Evolutionary conservation across 2,113 vertebrate genomes (phyloP).

Genomic region (Epinephelus moara): DNA sequence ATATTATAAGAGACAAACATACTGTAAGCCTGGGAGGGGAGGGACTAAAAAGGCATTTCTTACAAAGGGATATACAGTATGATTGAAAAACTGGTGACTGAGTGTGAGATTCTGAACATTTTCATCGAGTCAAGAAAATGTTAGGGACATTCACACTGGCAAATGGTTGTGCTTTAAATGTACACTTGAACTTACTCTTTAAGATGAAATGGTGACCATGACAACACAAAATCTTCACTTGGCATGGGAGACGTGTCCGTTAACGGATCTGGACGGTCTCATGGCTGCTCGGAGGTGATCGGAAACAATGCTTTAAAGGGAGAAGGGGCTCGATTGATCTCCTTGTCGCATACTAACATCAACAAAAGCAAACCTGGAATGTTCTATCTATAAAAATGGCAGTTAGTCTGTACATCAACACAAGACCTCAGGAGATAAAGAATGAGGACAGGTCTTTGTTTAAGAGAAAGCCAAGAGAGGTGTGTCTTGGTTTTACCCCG

Average conservation of each 20-base stretch:
- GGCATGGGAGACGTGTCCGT: conserved; percentile 28
- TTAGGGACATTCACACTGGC: conserved; percentile 32
- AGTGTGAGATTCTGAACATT: conserved; percentile 56
- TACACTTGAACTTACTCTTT: conserved; percentile 18
- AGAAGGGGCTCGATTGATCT: conserved; percentile 52
- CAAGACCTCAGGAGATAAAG: conserved; percentile 49
- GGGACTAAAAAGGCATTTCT: conserved; percentile 63
- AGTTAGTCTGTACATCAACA: conserved; percentile 76
- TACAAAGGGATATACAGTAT: conserved; percentile 50
- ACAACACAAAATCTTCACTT: conserved; percentile 52
- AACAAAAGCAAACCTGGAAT: conserved; percentile 78
- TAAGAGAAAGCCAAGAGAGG: conserved; percentile 47
- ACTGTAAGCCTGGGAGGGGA: conserved; percentile 41
- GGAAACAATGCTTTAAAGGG: conserved; percentile 75
- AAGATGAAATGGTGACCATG: conserved; percentile 45
- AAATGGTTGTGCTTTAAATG: conserved; percentile 69
- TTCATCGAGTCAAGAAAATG: conserved; percentile 50
- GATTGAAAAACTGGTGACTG: conserved; percentile 37
- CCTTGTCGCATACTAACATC: conserved; percentile 48
- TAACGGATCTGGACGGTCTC: conserved; percentile 25
- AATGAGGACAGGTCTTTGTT: conserved; percentile 49
- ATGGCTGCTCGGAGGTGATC: conserved; percentile 32
- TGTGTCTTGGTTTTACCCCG: conserved; percentile 51
- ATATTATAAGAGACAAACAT: conserved; percentile 47
- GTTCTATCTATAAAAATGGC: conserved; percentile 83